Evolutionary conservation across 2,113 vertebrate genomes (phyloP), one percentile per base, ranked within the genome.

Genomic region (Periophthalmodon schlosseri): DNA sequence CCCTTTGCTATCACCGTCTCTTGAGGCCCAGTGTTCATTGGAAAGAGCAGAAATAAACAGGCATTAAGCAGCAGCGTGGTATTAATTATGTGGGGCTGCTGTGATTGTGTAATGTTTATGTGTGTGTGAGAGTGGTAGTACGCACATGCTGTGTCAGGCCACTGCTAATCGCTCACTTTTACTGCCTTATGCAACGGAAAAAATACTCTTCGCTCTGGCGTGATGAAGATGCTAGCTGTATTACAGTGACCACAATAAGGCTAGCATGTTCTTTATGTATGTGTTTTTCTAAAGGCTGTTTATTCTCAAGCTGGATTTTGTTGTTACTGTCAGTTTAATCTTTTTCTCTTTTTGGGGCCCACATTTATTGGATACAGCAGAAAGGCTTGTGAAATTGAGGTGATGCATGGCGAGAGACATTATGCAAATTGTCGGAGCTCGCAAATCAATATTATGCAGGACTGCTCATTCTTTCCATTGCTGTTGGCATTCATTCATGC

Each of bases 21-120:
- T 84, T 46, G 68, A 47, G 77, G 83, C 76, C 68, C 72, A 76
- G 73, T 70, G 75, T 84, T 84, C 76, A 76, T 86, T 88, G 84
- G 15, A 87, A 77, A 72, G 79, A 84, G 79, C 76, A 72, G 77
- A 84, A 84, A 83, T 89, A 89, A 91, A 90, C 86, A 79, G 76
- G 75, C 83, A 87, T 86, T 86, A 84, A 84, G 88, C 89, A 80
- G 78, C 83, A 86, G 87, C 80, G 28, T 89, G 91, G 80, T 90
- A 84, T 80, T 84, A 84, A 89, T 92, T 91, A 90, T 82, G 84
- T 84, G 71, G 78, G 69, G 80, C 75, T 79, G 70, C 69, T 75
- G 83, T 54, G 74, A 79, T 88, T 90, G 84, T 84, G 84, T 84
- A 82, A 88, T 87, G 84, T 88, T 91, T 92, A 83, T 84, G 12